A percentile compares a stretch with the other conserved stretches of the same genome.
Evolutionary conservation across 2,888 invertebrate species (phyloP).

Genomic region (Amiota mariae): DNA sequence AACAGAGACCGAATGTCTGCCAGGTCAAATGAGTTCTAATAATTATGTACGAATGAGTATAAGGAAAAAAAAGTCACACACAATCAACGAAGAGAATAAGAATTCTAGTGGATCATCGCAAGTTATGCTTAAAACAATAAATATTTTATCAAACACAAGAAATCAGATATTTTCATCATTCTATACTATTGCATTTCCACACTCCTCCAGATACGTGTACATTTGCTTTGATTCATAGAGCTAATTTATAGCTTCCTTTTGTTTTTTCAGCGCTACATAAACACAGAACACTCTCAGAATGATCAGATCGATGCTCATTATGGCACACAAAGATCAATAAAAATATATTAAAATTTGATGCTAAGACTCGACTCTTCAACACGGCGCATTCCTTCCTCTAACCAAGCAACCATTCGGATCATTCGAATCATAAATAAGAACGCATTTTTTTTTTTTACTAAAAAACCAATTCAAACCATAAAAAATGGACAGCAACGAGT

Average conservation of each 20-base stretch:
- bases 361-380: constrained; percentile 17
- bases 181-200: not conserved
- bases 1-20: constrained; percentile 60
- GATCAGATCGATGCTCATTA: constrained; percentile 55
- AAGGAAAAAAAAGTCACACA: constrained; percentile 30
- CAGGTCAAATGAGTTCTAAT: constrained; percentile 39
- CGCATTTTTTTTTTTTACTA: constrained; percentile 26
- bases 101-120: constrained; percentile 31
- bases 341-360: constrained; percentile 62
- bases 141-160: constrained; percentile 69
- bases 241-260: constrained; percentile 72
- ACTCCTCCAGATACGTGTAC: constrained; percentile 8
- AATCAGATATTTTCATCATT: constrained; percentile 65
- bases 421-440: constrained; percentile 25
- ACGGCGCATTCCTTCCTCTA: constrained; percentile 49
- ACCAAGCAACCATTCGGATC: not conserved
- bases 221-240: constrained; percentile 68
- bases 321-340: constrained; percentile 69
- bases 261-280: constrained; percentile 39
- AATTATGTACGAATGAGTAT: too few species aligned
- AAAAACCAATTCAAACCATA: constrained; percentile 29
- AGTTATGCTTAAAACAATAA: constrained; percentile 64
- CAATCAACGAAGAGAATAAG: constrained; percentile 31
- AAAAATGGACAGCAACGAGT: constrained; percentile 40
- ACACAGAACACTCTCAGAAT: not conserved